These are phyloP conservation scores for Pangasianodon hypophthalmus DNA, from an alignment of 2,113 vertebrate genomes.

Conservation along the genomic window DNA sequence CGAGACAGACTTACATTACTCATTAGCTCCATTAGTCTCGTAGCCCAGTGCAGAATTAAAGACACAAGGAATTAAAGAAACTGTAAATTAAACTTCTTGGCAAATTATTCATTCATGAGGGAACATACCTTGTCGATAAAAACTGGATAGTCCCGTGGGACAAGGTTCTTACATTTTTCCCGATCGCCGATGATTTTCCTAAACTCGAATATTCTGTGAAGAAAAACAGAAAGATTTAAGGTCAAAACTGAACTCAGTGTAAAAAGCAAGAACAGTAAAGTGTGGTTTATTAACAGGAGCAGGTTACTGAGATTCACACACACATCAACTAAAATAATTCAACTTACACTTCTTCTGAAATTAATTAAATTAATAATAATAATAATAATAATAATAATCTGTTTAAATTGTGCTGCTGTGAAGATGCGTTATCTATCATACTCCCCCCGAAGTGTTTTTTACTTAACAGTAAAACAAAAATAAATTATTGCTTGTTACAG, in stretches of 20 bases:
- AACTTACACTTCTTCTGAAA: too few relatives aligned
- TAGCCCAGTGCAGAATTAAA: neutral
- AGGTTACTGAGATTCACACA: too few relatives aligned
- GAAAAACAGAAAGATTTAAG: slow-evolving; percentile 25
- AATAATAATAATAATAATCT: too few relatives aligned
- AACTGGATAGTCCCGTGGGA: slow-evolving; percentile 91
- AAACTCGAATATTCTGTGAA: slow-evolving; percentile 92
- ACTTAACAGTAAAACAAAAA: too few relatives aligned
- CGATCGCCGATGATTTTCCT: slow-evolving; percentile 92
- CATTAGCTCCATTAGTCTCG: neutral
- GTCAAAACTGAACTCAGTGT: neutral
- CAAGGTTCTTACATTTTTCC: slow-evolving; percentile 87
- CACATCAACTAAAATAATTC: too few relatives aligned
- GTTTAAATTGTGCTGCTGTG: too few relatives aligned
- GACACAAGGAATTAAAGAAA: neutral
- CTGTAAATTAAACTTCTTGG: neutral
- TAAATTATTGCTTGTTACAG: too few relatives aligned
- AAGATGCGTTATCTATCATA: too few relatives aligned
- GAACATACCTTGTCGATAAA: slow-evolving; percentile 86
- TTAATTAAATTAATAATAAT: too few relatives aligned
- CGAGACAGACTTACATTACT: neutral
- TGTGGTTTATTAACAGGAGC: neutral
- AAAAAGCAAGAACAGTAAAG: neutral
- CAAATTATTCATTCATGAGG: neutral
- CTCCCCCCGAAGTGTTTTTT: too few relatives aligned